Percentiles rank a stretch among this genome's conserved stretches.
phyloP scores from a whole-genome alignment of 2,888 invertebrate genomes.

The Oasisia sp. region DNA sequence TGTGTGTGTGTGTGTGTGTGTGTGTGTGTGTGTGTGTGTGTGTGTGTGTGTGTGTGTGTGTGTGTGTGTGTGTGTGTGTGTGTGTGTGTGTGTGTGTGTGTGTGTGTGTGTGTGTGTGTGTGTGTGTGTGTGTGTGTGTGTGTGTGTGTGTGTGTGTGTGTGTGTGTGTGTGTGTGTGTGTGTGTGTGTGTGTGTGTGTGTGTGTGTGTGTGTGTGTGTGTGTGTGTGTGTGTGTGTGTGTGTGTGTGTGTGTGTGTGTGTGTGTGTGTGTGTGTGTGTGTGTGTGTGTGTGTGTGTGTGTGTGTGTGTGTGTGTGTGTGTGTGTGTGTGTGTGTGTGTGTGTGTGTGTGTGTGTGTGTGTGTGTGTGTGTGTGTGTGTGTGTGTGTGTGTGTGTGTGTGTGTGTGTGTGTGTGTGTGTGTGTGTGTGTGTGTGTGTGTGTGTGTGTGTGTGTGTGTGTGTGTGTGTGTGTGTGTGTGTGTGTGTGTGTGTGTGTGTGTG shows the following conservation, averaged over 20 bases:
- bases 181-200: slow-evolving; percentile 34
- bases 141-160: slow-evolving; percentile 36
- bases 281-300: slow-evolving; percentile 24
- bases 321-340: slow-evolving; percentile 23
- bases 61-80: slow-evolving; percentile 36
- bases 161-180: slow-evolving; percentile 36
- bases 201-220: slow-evolving; percentile 33
- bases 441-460: slow-evolving; percentile 32
- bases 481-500: slow-evolving; percentile 32
- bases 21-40: slow-evolving; percentile 24
- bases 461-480: slow-evolving; percentile 35
- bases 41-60: slow-evolving; percentile 26
- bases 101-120: slow-evolving; percentile 35
- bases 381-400: slow-evolving; percentile 28
- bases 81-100: slow-evolving; percentile 36
- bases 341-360: slow-evolving; percentile 24
- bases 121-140: slow-evolving; percentile 35
- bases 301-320: slow-evolving; percentile 24
- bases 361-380: slow-evolving; percentile 26
- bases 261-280: slow-evolving; percentile 24
- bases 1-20: slow-evolving; percentile 24
- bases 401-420: slow-evolving; percentile 35
- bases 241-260: slow-evolving; percentile 30
- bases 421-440: slow-evolving; percentile 34
- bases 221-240: slow-evolving; percentile 31